A percentile compares a stretch with the other conserved stretches of the same genome.
These are phyloP conservation scores for Oncorhynchus mykiss DNA, from an alignment of 2,113 vertebrate genomes.

Conservation along the genomic window DNA sequence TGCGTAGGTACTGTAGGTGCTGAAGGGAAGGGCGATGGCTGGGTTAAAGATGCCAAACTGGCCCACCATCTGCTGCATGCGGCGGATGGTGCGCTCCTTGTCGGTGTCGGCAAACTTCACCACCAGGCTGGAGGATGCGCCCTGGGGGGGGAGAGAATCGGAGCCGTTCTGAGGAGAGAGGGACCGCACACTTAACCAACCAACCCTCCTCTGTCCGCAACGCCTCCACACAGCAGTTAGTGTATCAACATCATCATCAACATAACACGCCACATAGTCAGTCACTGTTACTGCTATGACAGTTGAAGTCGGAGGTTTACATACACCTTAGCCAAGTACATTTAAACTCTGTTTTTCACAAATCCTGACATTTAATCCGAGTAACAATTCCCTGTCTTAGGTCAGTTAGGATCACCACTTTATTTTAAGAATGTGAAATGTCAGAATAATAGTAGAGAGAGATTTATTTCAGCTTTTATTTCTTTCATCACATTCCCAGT, in stretches of 20 bases:
- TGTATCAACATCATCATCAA: background rate
- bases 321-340: no score
- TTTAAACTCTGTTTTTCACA: no score
- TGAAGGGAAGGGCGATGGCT: slow-evolving; percentile 94
- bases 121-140: slow-evolving; percentile 98
- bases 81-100: slow-evolving; percentile 97
- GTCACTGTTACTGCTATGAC: background rate
- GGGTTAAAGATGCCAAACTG: slow-evolving; percentile 99
- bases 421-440: no score
- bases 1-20: slow-evolving; percentile 97
- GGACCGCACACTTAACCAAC: slow-evolving; percentile 35
- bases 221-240: slow-evolving; percentile 12
- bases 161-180: slow-evolving; percentile 35
- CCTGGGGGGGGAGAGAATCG: slow-evolving; percentile 75
- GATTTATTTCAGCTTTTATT: no score
- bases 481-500: no score
- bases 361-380: no score
- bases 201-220: slow-evolving; percentile 21
- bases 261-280: slow-evolving; percentile 1
- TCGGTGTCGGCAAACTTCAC: slow-evolving; percentile 99
- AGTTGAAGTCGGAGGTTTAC: no score
- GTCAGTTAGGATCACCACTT: no score
- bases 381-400: no score
- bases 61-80: slow-evolving; percentile 99
- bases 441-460: no score